phyloP scores from a whole-genome alignment of 2,888 invertebrate species.

The Cheilosia vernalis region DNA sequence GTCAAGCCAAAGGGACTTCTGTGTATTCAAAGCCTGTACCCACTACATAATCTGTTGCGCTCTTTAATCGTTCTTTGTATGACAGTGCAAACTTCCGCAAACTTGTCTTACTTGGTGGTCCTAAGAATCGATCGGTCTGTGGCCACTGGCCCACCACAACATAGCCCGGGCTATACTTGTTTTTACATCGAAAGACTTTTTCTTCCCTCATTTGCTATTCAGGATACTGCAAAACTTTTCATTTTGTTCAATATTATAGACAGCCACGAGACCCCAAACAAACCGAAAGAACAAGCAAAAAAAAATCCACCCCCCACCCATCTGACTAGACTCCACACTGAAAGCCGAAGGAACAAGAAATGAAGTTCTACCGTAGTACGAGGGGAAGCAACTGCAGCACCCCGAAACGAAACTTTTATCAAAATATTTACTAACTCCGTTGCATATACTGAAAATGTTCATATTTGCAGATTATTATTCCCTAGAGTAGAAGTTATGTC shows the following conservation, averaged over 20 bases:
- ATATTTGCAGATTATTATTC: constrained; percentile 69
- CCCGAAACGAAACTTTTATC: constrained; percentile 47
- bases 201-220: constrained; percentile 47
- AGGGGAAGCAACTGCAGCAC: constrained; percentile 2
- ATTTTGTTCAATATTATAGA: constrained; percentile 37
- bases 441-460: constrained; percentile 64
- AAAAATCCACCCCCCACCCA: constrained; percentile 6
- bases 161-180: constrained; percentile 8
- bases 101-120: constrained; percentile 20
- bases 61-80: too few relatives aligned
- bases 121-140: constrained; percentile 41
- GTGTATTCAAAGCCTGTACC: too few relatives aligned
- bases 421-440: constrained; percentile 68
- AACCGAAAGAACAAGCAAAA: constrained; percentile 1
- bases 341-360: constrained; percentile 23
- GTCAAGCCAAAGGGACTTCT: too few relatives aligned
- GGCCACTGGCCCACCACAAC: constrained; percentile 22
- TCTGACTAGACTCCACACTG: constrained; percentile 24
- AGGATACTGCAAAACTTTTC: constrained; percentile 55
- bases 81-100: too few relatives aligned
- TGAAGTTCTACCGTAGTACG: neutral
- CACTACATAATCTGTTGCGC: too few relatives aligned
- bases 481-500: constrained; percentile 62
- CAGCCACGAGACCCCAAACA: constrained; percentile 1
- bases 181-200: constrained; percentile 9